phyloP scores from a whole-genome alignment of 23 tunicate genomes.

The Ascidia mentula region DNA sequence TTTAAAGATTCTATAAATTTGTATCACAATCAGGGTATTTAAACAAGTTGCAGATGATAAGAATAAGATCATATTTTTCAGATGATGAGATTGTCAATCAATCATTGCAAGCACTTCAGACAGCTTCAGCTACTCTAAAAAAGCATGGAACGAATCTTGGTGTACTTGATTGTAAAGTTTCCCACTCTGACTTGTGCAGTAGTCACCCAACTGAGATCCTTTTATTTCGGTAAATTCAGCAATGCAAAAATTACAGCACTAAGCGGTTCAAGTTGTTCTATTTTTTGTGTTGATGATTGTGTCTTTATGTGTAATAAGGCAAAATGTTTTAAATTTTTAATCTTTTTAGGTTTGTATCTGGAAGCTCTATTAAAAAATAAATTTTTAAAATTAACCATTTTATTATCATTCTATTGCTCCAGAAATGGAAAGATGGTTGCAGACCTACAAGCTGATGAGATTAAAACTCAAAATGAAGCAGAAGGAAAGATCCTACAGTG shows the following conservation, averaged over 20 bases:
- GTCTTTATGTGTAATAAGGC: background rate
- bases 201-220: background rate
- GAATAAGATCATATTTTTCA: too few species aligned
- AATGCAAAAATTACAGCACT: too few species aligned
- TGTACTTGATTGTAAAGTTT: slow-evolving; percentile 7
- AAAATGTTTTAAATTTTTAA: too few species aligned
- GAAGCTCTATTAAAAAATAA: background rate
- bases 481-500: background rate
- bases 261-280: too few species aligned
- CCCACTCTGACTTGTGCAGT: background rate
- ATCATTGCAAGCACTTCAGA: background rate
- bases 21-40: too few species aligned
- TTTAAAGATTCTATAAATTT: too few species aligned
- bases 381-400: background rate
- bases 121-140: background rate
- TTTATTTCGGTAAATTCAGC: background rate
- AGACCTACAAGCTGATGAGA: background rate
- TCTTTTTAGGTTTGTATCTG: background rate
- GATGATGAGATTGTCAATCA: background rate
- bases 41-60: too few species aligned
- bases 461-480: background rate
- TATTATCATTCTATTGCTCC: background rate
- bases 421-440: background rate
- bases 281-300: too few species aligned
- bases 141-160: slow-evolving; percentile 9